Evolutionary conservation across 2,888 invertebrate species (phyloP).

Genomic region (Pristionchus fissidentatus): DNA sequence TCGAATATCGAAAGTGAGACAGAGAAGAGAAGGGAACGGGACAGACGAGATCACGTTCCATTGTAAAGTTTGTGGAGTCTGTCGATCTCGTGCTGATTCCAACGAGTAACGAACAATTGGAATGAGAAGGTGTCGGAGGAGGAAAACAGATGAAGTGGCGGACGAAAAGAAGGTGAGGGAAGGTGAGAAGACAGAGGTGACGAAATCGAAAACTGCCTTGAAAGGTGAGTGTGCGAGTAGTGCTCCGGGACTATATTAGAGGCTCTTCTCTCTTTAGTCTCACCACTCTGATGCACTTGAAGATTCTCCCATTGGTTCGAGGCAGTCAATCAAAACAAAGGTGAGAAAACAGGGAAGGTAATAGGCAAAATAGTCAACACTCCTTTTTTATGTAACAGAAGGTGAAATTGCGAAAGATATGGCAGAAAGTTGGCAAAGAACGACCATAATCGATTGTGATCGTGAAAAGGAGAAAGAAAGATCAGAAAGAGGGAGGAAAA

Average conservation of each 20-base stretch:
- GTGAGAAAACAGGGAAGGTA: not conserved
- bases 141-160: slow-evolving; percentile 5
- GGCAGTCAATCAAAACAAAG: not conserved
- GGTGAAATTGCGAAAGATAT: not conserved
- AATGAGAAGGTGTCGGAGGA: not conserved
- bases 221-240: not conserved
- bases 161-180: not conserved
- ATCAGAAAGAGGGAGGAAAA: not conserved
- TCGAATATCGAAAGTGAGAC: slow-evolving; percentile 9
- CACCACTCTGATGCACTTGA: no score
- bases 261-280: no score
- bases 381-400: not conserved
- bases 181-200: not conserved
- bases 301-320: no score
- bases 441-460: not conserved
- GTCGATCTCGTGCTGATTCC: not conserved
- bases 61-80: slow-evolving; percentile 42
- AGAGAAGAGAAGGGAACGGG: not conserved
- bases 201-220: not conserved
- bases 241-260: not conserved
- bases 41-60: slow-evolving; percentile 18
- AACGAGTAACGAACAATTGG: slow-evolving; percentile 21
- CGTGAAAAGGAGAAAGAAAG: slow-evolving; percentile 20
- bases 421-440: not conserved
- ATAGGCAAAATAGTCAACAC: not conserved